Conservation (phyloP, 2,797 vertebrate species). For the Chelon labrosus region DNA sequence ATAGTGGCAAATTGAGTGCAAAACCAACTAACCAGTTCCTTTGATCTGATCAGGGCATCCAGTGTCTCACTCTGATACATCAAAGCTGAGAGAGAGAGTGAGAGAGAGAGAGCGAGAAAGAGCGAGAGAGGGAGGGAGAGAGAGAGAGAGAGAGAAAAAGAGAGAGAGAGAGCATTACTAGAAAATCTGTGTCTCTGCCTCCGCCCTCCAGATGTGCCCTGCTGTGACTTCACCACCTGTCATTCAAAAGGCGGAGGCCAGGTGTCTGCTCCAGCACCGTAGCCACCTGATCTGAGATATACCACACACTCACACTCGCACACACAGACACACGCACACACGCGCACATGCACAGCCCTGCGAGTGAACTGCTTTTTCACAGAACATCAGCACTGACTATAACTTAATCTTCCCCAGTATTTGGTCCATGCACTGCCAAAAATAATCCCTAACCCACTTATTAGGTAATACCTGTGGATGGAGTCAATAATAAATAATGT, state of each 20-base stretch:
- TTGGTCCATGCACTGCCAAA: slow-evolving; percentile 34
- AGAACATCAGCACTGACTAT: slow-evolving; percentile 37
- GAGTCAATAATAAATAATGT: slow-evolving; percentile 68
- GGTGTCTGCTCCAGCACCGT: slow-evolving; percentile 62
- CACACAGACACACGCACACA: slow-evolving; percentile 8
- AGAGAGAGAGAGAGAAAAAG: slow-evolving; percentile 3
- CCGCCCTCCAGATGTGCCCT: slow-evolving; percentile 69
- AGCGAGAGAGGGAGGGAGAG: too few species aligned
- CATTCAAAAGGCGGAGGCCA: slow-evolving; percentile 73
- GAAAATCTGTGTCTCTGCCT: slow-evolving; percentile 41
- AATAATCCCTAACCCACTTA: slow-evolving; percentile 69
- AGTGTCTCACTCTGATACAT: slow-evolving; percentile 47
- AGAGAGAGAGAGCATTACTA: background rate
- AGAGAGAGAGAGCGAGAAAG: too few species aligned
- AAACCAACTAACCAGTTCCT: slow-evolving; percentile 2
- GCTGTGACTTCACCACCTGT: slow-evolving; percentile 73
- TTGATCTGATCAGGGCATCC: slow-evolving; percentile 35
- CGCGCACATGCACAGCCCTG: background rate
- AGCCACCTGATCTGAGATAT: slow-evolving; percentile 68
- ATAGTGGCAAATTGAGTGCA: slow-evolving; percentile 6
- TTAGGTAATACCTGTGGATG: slow-evolving; percentile 71
- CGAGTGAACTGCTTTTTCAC: slow-evolving; percentile 37
- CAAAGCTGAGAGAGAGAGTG: slow-evolving; percentile 45
- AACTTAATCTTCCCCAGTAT: slow-evolving; percentile 52
- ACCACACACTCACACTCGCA: slow-evolving; percentile 15